Base-by-base conservation (phyloP, 2,797 vertebrate genomes). In the Vespertilio murinus region DNA sequence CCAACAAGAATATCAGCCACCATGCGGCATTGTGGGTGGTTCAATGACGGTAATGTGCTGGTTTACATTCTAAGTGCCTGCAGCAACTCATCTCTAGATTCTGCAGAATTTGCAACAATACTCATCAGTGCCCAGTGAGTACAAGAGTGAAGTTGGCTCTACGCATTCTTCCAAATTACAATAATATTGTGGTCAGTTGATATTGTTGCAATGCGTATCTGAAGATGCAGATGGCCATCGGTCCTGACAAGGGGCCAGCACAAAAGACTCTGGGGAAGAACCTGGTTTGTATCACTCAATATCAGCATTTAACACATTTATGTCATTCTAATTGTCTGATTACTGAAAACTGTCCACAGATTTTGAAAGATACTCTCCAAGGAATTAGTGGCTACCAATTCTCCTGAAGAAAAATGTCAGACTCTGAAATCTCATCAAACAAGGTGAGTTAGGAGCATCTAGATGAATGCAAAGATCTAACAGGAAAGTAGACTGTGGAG, bases 351-450 rank as follows among this genome's bases (percentile, higher is more conserved):
- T 40, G 2, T 61, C 35, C 40, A 89, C 6, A 88, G 54, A 69
- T 74, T 84, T 93, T 83, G 65, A 69, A 54, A 17, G 56, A 25
- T 35, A 67, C 49, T 87, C 67, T 86, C 8, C 23, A 82, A 89
- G 47, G 30, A 94, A 82, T 56, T 78, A 33, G 23, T 73, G 35
- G 47, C 33, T 79, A 65, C 18, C 22, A 90, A 74, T 69, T 85
- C 69, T 93, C 45, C 20, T 65, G 2, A 69, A 82, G 42, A 81
- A 77, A 88, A 93, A 89, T 47, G n/a, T 71, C 86, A 88, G 16
- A 83, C 35, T 59, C 54, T 65, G n/a, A 91, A 78, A 81, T 45
- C 42, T 91, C 35, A 81, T 80, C 56, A 88, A 45, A 93, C 42
- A 61, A 38, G 23, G 28, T 74, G 7, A 83, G 8, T 42, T 86